A percentile compares a stretch with the other conserved stretches of the same genome.
Evolutionary conservation across 2,113 vertebrate species (phyloP).

Genomic region (Melospiza georgiana): DNA sequence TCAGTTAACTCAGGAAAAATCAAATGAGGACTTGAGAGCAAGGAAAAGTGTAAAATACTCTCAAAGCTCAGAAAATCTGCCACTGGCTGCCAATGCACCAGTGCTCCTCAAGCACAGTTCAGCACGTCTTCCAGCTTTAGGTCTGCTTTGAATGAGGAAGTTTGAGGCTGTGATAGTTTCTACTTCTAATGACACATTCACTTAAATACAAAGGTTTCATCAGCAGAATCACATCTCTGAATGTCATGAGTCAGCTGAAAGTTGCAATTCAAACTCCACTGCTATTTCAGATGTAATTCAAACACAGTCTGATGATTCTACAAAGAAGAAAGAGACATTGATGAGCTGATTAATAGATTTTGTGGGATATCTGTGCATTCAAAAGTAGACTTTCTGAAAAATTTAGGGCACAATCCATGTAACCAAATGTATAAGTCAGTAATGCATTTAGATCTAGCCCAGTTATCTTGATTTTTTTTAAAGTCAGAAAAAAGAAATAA

Average conservation of each 20-base stretch:
- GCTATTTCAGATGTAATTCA: slow-evolving; percentile 39
- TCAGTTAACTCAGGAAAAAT: neutral
- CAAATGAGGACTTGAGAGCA: neutral
- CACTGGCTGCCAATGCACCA: neutral
- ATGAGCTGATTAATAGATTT: slow-evolving; percentile 57
- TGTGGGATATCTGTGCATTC: neutral
- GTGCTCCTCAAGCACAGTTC: neutral
- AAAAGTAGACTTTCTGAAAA: slow-evolving; percentile 4
- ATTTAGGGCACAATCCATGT: neutral
- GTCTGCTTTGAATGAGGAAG: neutral
- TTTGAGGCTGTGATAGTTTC: neutral
- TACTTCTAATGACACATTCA: slow-evolving; percentile 51
- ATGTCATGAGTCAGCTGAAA: slow-evolving; percentile 52
- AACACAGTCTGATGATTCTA: neutral
- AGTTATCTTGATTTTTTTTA: neutral
- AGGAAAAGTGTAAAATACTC: neutral
- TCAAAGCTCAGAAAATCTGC: neutral
- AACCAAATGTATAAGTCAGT: neutral
- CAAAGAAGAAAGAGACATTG: slow-evolving; percentile 44
- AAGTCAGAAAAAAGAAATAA: neutral
- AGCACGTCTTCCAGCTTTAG: neutral
- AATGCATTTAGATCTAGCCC: neutral
- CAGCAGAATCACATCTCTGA: slow-evolving; percentile 37
- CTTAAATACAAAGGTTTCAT: slow-evolving; percentile 61
- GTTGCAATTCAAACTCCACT: slow-evolving; percentile 2